Base-by-base conservation (phyloP, 2,888 invertebrate genomes). In the Spodoptera exigua region DNA sequence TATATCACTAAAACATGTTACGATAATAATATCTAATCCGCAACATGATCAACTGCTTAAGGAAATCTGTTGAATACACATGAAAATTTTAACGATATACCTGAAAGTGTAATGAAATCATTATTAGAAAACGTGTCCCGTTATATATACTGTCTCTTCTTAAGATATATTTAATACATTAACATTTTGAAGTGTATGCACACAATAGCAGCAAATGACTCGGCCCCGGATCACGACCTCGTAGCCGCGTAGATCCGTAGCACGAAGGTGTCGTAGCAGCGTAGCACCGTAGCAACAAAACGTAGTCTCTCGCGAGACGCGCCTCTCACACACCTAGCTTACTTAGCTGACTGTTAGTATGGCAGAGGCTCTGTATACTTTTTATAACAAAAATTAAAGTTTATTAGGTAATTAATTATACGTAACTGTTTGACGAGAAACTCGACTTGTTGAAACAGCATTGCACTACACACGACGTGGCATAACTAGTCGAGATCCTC, bases 191-290 rank as follows among this genome's bases (percentile, higher is more conserved):
- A 57, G 47, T 73, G 39, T 41, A 45, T n/a, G n/a, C 48, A 41
- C 34, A 76, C 65, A 78, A 76, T 78, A 66, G 61, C 68, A 75
- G 75, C 65, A 78, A 78, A 75, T 76, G 60, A 52, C 62, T 48
- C 21, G 46, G 54, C 58, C 60, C 61, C 40, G 56, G 58, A 65
- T 67, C 64, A 59, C 76, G 61, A 68, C 68, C 78, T 65, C 62
- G 44, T 73, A 68, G 67, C 59, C 17, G 10, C 55, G 67, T 63
- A 57, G 59, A 48, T 13, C 16, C n/a, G 40, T 58, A 56, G 70
- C 49, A 11, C 13, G 18, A 54, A 62, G 68, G 63, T 46, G 4
- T 9, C 14, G 54, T 54, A 59, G 54, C 58, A 39, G 5, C 46
- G 70, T 57, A 62, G 62, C 49, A 7, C 14, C 66, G 68, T 70